Evolutionary conservation across 2,113 vertebrate genomes (phyloP), one percentile per base, ranked within the genome.

Genomic region (Marcusenius ussheri): DNA sequence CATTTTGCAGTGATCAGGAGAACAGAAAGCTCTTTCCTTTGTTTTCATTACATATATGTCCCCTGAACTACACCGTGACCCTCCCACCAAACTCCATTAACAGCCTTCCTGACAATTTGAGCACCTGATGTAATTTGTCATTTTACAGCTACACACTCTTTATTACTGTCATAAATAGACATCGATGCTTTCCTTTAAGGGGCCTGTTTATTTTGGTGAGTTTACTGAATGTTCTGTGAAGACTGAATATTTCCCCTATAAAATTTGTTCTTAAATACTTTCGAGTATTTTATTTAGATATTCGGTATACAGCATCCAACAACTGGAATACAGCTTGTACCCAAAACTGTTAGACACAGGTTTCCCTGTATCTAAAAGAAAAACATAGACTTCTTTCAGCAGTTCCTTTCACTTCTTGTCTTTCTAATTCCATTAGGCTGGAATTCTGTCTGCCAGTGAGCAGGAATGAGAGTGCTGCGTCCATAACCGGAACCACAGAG

Each of bases 111-210:
- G 91, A 91, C 94, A 95, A 93, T 93, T 91, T 92, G 92, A 92
- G 87, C 83, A 93, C 94, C 93, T 95, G 95, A 95, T 94, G 94
- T 95, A 95, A 95, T 95, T 94, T 95, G 94, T 94, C 92, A 94
- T 95, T 94, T 94, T 93, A 94, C 89, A 93, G 93, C 91, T 90
- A 91, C 93, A 93, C 94, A 94, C 94, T 95, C 94, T 91, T 91
- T 94, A 94, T 94, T 95, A 94, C 93, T 93, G 93, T 94, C 93
- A 94, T 96, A 97, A 97, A 96, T 96, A 96, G 96, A 96, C 95
- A 96, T 95, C 95, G 95, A 96, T 97, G 95, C 94, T 92, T 95
- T 94, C 94, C 96, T 96, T 95, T 94, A 94, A 95, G 93, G 94
- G 92, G 77, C 56, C 91, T 95, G 94, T 95, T 96, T 95, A 95